These are phyloP conservation scores for Piezodorus guildinii DNA, from an alignment of 1,140 invertebrate species.

Conservation along the genomic window DNA sequence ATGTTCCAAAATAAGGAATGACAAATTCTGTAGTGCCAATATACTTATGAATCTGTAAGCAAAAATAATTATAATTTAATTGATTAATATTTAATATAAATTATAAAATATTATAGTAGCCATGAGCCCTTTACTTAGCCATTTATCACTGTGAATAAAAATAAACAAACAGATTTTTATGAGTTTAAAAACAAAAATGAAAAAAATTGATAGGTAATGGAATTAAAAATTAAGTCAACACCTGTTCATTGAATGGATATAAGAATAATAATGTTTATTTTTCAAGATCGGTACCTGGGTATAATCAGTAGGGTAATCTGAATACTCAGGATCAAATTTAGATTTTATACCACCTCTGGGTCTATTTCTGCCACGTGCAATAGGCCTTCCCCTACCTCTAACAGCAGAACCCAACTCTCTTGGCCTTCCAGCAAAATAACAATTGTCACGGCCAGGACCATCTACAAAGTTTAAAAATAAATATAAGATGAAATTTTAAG, in stretches of 20 bases:
- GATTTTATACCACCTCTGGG: conserved; percentile 26
- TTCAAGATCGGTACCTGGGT: conserved; percentile 34
- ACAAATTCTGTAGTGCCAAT: conserved; percentile 38
- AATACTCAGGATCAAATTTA: conserved; percentile 36
- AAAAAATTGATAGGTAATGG: no score
- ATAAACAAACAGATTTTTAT: no score
- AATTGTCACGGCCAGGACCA: not conserved
- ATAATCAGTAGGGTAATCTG: conserved; percentile 39
- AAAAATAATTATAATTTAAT: conserved; percentile 11
- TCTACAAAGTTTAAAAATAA: not conserved
- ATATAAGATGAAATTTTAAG: no score
- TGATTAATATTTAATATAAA: no score
- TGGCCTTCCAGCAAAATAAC: not conserved
- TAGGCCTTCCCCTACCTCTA: conserved; percentile 12
- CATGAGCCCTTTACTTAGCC: no score
- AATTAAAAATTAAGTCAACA: no score
- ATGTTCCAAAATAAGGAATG: conserved; percentile 50
- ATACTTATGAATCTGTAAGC: conserved; percentile 34
- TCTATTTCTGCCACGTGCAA: conserved; percentile 28
- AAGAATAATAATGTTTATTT: no score
- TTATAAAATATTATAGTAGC: no score
- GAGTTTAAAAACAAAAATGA: no score
- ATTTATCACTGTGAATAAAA: no score
- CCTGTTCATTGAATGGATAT: no score
- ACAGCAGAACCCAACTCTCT: not conserved